Base-by-base conservation (phyloP, 2,797 vertebrate genomes). In the Coreius guichenoti region DNA sequence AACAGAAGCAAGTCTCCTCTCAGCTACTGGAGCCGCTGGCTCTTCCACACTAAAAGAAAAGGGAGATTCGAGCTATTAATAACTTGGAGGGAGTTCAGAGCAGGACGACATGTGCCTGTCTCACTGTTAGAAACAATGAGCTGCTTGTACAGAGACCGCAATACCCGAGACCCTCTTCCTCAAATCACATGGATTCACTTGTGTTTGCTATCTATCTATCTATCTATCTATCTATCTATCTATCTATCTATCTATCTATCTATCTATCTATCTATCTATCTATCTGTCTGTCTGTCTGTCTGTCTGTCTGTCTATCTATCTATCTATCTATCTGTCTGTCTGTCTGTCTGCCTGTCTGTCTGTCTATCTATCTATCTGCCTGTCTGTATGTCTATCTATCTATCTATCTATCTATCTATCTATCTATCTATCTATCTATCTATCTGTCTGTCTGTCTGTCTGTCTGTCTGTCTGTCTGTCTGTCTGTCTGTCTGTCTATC, bases 51-150 rank as follows among this genome's bases (percentile, higher is more conserved):
- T 75, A 88, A 77, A 49, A 51, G 81, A 83, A 73, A 87, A 90
- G 68, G 87, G 81, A 82, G 21, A 77, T 29, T 7, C 1, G 1
- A 68, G 80, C 86, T 93, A 91, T 90, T 90, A 91, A 92, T 93
- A 92, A 82, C 90, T 84, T 78, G 80, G 83, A 87, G 83, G 80
- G 78, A 87, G 82, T 88, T 83, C 73, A 89, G 86, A 91, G 88
- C 89, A 89, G 63, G 89, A 89, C 85, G 88, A 86, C 90, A 93
- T 91, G 92, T 91, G 92, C 88, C 86, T 51, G 86, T 86, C 81
- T 81, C 86, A 81, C 87, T 77, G 87, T 89, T 89, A 86, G 29
- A 77, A 93, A 93, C 93, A 94, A 94, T 91, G 69, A 86, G 4
- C 80, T 17, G 85, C 89, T 90, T 90, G 75, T 93, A 82, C 36